phyloP scores from a whole-genome alignment of 2,113 vertebrate genomes.

The Nothobranchius furzeri region DNA sequence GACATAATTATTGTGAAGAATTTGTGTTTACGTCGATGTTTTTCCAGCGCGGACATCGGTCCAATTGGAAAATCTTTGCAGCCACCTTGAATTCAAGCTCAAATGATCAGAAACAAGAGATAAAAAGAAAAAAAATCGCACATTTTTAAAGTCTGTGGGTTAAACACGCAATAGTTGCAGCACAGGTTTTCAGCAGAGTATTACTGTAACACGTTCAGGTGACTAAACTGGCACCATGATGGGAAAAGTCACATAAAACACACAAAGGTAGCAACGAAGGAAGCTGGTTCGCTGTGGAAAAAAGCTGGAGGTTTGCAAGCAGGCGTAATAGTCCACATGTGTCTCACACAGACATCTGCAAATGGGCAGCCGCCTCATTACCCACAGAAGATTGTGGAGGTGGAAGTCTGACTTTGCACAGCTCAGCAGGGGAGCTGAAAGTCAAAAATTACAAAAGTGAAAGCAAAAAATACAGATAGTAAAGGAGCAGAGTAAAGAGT shows the following conservation, averaged over 20 bases:
- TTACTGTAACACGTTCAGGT: not conserved
- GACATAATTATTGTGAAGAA: too few relatives aligned
- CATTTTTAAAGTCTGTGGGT: too few relatives aligned
- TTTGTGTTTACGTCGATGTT: too few relatives aligned
- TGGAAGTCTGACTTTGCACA: slow-evolving; percentile 27
- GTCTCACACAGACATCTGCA: slow-evolving; percentile 31
- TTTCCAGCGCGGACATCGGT: too few relatives aligned
- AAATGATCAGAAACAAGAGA: too few relatives aligned
- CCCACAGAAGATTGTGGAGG: slow-evolving; percentile 21
- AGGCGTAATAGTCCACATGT: slow-evolving; percentile 20
- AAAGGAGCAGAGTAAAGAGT: slow-evolving; percentile 12
- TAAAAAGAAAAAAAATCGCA: too few relatives aligned
- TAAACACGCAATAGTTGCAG: too few relatives aligned
- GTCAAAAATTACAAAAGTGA: slow-evolving; percentile 45
- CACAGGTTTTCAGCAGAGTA: not conserved
- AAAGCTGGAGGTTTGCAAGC: slow-evolving; percentile 20
- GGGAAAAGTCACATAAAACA: not conserved
- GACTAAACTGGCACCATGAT: not conserved
- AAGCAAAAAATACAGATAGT: slow-evolving; percentile 44
- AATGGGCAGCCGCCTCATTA: slow-evolving; percentile 45
- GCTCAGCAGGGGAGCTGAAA: slow-evolving; percentile 50
- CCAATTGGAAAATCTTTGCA: too few relatives aligned
- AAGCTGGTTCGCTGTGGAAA: slow-evolving; percentile 11
- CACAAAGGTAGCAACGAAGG: not conserved
- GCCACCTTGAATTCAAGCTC: too few relatives aligned